Base-by-base conservation (phyloP, 2,888 invertebrate genomes). In the Phytoseiulus persimilis region DNA sequence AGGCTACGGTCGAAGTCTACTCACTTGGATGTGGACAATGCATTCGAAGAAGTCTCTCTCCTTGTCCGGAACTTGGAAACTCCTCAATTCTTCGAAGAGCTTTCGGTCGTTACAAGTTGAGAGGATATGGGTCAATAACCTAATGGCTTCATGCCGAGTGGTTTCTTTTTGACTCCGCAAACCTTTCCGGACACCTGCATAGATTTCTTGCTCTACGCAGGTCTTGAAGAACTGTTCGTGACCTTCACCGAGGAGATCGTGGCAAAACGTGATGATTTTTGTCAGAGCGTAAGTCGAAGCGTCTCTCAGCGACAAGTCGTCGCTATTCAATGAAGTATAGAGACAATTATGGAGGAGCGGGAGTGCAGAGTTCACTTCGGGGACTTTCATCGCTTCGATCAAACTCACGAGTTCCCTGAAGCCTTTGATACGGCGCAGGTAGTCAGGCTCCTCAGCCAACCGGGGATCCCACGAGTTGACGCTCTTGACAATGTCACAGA, bases 1-100 rank as follows among this genome's bases (percentile, higher is more conserved):
- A 9, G 9, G 39, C 39, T 3, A 39, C 39, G 9, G 9, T 39
- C 39, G 5, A 39, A 39, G 9, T 39, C 39, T 3, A 39, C 39
- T 83, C 89, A 91, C 91, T 92, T 93, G 94, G 89, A 94, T 93
- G 91, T 99, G 98, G 39, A 95, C 95, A 92, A 98, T 95, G 92
- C 98, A 98, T 92, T 97, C 96, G 92, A 98, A 98, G 94, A 99
- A 98, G 93, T 99, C 98, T 0, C 96, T 95, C 93, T 98, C 98
- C 14, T 94, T 92, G 92, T 98, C 97, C 89, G 93, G 93, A 92
- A 95, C 94, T 92, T 0, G 95, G 94, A 65, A 96, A 93, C 83
- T 94, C 93, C n/a, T 89, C 89, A 91, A 91, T 83, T 91, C 92
- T 91, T 90, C 91, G 3, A 92, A 89, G 0, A 90, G n/a, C 23